A percentile compares a stretch with the other conserved stretches of the same genome.
These are phyloP conservation scores for Nasonovia ribisnigri DNA, from an alignment of 2,888 invertebrate genomes.

Conservation along the genomic window DNA sequence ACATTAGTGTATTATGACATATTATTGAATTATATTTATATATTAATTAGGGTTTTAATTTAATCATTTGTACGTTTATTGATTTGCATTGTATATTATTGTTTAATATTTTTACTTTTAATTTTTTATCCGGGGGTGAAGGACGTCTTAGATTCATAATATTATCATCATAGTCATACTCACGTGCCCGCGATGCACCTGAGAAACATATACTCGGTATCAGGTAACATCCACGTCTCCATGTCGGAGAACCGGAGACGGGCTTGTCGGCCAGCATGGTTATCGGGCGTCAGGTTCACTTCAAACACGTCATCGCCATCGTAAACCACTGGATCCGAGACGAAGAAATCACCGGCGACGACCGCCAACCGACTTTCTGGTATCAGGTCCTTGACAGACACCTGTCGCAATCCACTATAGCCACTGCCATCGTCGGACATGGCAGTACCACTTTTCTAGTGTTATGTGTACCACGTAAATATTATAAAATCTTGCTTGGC, in stretches of 20 bases:
- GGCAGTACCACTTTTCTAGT: background rate
- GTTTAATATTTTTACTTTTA: too few species aligned
- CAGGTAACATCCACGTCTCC: constrained; percentile 36
- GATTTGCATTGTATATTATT: too few species aligned
- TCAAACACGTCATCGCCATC: constrained; percentile 50
- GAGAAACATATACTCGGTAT: constrained; percentile 42
- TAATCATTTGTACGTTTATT: too few species aligned
- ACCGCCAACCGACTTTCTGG: constrained; percentile 35
- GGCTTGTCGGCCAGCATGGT: background rate
- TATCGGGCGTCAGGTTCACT: background rate
- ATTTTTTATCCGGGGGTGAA: too few species aligned
- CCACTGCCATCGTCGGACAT: background rate
- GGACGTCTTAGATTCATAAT: background rate
- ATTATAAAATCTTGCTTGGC: background rate
- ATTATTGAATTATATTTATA: too few species aligned
- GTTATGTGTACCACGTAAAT: background rate
- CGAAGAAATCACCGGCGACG: background rate
- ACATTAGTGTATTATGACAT: too few species aligned
- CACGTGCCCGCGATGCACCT: constrained; percentile 8
- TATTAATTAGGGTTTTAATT: too few species aligned
- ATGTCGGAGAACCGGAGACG: too few species aligned
- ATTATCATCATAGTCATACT: background rate
- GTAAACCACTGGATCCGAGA: constrained; percentile 1
- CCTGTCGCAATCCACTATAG: background rate
- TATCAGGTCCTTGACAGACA: constrained; percentile 37